Conservation (phyloP, 2,797 vertebrate species). For the Alectoris magna region DNA sequence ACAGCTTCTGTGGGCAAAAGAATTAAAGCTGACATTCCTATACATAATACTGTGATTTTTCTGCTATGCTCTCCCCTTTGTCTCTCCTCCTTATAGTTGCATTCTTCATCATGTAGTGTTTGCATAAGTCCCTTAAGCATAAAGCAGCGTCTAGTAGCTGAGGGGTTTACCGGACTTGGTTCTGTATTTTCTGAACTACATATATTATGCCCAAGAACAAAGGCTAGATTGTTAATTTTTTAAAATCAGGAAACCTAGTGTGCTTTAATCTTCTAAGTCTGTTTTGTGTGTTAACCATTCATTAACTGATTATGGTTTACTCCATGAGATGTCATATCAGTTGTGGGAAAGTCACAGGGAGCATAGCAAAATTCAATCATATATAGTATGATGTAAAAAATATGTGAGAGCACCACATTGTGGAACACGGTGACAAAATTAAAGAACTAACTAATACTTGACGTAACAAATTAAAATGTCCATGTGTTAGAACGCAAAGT, state of each 20-base stretch:
- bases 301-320: neutral
- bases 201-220: neutral
- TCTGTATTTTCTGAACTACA: neutral
- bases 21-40: neutral
- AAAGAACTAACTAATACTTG: neutral
- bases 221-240: neutral
- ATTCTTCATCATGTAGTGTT: neutral
- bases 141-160: neutral
- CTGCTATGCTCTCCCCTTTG: neutral
- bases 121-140: neutral
- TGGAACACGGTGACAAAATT: neutral
- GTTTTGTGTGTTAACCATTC: neutral
- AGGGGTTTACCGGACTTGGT: neutral
- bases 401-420: neutral
- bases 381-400: neutral
- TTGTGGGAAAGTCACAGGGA: neutral
- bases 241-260: accelerated
- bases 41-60: neutral
- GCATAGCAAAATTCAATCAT: neutral
- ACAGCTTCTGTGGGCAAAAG: neutral
- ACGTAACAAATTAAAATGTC: neutral
- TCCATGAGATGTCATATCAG: neutral
- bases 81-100: neutral
- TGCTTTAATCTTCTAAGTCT: neutral
- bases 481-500: slow-evolving; percentile 10